These are phyloP conservation scores for Plutomurus gul DNA, from an alignment of 1,140 invertebrate species.

Conservation along the genomic window DNA sequence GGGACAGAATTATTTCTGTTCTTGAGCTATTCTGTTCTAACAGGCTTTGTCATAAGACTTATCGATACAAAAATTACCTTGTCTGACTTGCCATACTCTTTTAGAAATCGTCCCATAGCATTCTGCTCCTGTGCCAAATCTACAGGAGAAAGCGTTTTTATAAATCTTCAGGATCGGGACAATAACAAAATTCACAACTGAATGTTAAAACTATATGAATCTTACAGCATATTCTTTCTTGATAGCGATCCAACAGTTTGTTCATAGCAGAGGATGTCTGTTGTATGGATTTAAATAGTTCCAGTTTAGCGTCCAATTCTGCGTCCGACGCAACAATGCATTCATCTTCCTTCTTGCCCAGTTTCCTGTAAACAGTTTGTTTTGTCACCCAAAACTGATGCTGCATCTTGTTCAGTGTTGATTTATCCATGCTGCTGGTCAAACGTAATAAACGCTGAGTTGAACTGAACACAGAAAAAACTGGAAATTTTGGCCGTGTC, in stretches of 20 bases:
- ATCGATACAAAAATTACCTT: too few relatives aligned
- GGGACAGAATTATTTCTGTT: too few relatives aligned
- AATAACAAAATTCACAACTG: not conserved
- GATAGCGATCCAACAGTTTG: slow-evolving; percentile 89
- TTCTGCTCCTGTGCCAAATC: slow-evolving; percentile 93
- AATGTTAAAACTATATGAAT: slow-evolving; percentile 36
- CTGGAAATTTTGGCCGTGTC: not conserved
- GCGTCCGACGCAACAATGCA: slow-evolving; percentile 94
- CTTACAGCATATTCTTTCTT: slow-evolving; percentile 85
- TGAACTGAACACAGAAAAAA: not conserved
- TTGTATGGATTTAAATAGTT: slow-evolving; percentile 93
- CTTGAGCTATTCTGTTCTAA: too few relatives aligned
- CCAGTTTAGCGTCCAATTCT: slow-evolving; percentile 94
- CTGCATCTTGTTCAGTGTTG: slow-evolving; percentile 79
- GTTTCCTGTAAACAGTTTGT: slow-evolving; percentile 88
- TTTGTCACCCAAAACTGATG: slow-evolving; percentile 99
- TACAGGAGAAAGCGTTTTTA: slow-evolving; percentile 55
- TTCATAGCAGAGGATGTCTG: slow-evolving; percentile 87
- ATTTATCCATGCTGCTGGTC: slow-evolving; percentile 54
- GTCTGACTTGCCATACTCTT: slow-evolving; percentile 88
- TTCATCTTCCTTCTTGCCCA: slow-evolving; percentile 97
- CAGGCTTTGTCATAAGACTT: too few relatives aligned
- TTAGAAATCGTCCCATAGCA: slow-evolving; percentile 90
- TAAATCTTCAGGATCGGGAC: not conserved
- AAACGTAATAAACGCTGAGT: too few relatives aligned